Conservation (phyloP, 2,888 invertebrate species). For the Shargacucullia verbasci region DNA sequence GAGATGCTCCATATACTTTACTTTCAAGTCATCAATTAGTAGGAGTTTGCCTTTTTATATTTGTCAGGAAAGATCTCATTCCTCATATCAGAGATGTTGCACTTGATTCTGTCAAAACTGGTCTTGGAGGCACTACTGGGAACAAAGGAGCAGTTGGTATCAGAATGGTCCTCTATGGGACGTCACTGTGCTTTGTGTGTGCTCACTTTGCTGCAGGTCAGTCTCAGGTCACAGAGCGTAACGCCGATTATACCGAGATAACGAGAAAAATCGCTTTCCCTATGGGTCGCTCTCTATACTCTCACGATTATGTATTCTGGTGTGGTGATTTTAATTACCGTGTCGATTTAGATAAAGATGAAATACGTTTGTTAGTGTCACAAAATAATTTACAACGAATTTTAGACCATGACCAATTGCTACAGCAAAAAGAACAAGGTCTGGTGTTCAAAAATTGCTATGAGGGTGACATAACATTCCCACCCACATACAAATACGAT, state of each 20-base stretch:
- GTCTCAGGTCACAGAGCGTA: slow-evolving; percentile 97
- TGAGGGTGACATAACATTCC: slow-evolving; percentile 97
- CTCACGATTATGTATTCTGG: slow-evolving; percentile 99
- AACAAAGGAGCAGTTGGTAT: slow-evolving; percentile 99
- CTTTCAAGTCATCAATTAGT: slow-evolving; percentile 98
- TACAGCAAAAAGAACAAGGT: slow-evolving; percentile 93
- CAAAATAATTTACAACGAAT: slow-evolving; percentile 93
- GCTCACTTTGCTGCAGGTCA: slow-evolving; percentile 99
- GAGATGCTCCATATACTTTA: slow-evolving; percentile 96
- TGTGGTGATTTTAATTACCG: slow-evolving; percentile 99
- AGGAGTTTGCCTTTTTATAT: slow-evolving; percentile 99
- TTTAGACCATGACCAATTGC: slow-evolving; percentile 96
- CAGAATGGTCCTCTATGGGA: slow-evolving; percentile 96
- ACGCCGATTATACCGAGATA: slow-evolving; percentile 99
- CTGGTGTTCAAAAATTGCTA: slow-evolving; percentile 97
- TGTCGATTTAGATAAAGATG: slow-evolving; percentile 98
- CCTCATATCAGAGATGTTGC: slow-evolving; percentile 97
- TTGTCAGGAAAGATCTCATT: slow-evolving; percentile 96
- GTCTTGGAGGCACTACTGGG: slow-evolving; percentile 98
- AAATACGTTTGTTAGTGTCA: slow-evolving; percentile 95
- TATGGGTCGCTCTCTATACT: slow-evolving; percentile 96
- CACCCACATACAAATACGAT: slow-evolving; percentile 99
- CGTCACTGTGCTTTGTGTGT: slow-evolving; percentile 99
- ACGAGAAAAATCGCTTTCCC: slow-evolving; percentile 96
- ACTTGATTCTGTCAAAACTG: slow-evolving; percentile 98